These are phyloP conservation scores for Drosophila helvetica DNA, from an alignment of 2,888 invertebrate species.

Conservation along the genomic window DNA sequence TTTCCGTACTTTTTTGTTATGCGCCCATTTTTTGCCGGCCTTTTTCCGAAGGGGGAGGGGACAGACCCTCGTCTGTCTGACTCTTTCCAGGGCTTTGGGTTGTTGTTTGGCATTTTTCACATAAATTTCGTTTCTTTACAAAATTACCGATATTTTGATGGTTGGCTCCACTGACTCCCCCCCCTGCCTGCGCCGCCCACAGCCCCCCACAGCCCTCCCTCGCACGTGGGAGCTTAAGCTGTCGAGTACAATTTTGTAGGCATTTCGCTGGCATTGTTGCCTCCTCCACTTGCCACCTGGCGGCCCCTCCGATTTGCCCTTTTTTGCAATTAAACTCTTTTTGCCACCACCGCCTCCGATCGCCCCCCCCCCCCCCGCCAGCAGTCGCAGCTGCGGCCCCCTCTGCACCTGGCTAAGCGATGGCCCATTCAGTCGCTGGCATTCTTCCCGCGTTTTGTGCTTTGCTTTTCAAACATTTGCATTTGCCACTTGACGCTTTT, in stretches of 20 bases:
- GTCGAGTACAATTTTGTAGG: constrained; percentile 58
- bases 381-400: too few relatives aligned
- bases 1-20: constrained; percentile 11
- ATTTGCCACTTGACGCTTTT: constrained; percentile 70
- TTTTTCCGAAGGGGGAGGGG: constrained; percentile 19
- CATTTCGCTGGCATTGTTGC: constrained; percentile 12
- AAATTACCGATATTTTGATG: constrained; percentile 67
- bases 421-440: background rate
- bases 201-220: too few relatives aligned
- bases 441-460: constrained; percentile 29
- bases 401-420: background rate
- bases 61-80: constrained; percentile 66
- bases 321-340: constrained; percentile 11
- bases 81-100: constrained; percentile 53
- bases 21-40: constrained; percentile 8
- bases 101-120: constrained; percentile 48
- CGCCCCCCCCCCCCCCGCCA: background rate
- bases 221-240: constrained; percentile 33
- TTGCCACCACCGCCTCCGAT: background rate
- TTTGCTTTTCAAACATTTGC: constrained; percentile 48
- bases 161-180: background rate
- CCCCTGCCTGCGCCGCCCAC: background rate
- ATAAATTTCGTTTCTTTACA: constrained; percentile 72
- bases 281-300: background rate
- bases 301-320: constrained; percentile 1